Evolutionary conservation across 2,113 vertebrate species (phyloP).

Genomic region (Cryptoleucopteryx plumbea): DNA sequence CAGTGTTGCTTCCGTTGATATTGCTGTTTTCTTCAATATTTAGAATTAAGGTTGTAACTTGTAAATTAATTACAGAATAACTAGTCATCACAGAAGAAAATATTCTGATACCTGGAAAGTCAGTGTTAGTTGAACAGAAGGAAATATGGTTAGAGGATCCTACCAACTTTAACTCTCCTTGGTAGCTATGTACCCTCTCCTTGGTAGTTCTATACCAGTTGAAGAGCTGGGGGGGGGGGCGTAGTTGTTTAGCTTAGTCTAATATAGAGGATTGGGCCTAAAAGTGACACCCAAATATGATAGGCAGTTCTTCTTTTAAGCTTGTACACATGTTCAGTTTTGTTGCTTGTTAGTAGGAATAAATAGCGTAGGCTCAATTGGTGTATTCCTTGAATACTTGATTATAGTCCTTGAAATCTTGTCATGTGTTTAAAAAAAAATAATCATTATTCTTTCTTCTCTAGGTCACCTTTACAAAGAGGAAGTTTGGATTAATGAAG

Average conservation of each 20-base stretch:
- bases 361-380: neutral
- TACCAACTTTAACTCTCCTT: neutral
- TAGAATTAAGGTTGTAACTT: neutral
- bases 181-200: neutral
- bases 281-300: neutral
- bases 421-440: neutral
- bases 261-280: neutral
- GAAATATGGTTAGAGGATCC: neutral
- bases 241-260: neutral
- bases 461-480: constrained; percentile 98
- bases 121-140: neutral
- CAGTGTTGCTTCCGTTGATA: neutral
- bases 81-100: neutral
- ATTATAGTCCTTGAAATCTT: neutral
- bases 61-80: neutral
- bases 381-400: neutral
- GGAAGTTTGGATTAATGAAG: constrained; percentile 99
- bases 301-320: neutral
- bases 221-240: neutral
- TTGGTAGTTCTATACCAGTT: neutral
- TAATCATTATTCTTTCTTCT: constrained; percentile 17
- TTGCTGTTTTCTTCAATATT: neutral
- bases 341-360: neutral
- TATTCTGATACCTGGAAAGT: neutral
- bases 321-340: neutral